Conservation (phyloP, 1,140 invertebrate species). For the Chironomus tepperi region DNA sequence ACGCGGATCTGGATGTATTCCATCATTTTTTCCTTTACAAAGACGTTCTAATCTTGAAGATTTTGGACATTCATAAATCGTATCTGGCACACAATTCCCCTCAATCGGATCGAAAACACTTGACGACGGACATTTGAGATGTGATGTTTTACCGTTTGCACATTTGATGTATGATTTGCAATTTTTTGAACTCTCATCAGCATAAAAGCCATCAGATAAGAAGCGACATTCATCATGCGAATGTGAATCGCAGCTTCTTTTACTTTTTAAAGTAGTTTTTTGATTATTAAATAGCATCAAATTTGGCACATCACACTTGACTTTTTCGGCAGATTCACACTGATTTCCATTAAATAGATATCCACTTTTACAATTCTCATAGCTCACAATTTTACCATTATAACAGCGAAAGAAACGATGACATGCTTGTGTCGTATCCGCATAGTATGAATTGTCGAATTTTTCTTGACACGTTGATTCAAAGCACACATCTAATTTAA, state of each 20-base stretch:
- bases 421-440: slow-evolving; percentile 36
- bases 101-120: slow-evolving; percentile 36
- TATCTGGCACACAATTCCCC: slow-evolving; percentile 32
- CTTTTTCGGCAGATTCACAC: slow-evolving; percentile 31
- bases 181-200: slow-evolving; percentile 28
- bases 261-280: neutral
- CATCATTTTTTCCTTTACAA: slow-evolving; percentile 29
- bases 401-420: slow-evolving; percentile 34
- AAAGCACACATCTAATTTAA: slow-evolving; percentile 33
- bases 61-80: slow-evolving; percentile 28
- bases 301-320: slow-evolving; percentile 26
- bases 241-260: neutral
- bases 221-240: slow-evolving; percentile 29
- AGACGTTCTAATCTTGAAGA: slow-evolving; percentile 35
- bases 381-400: slow-evolving; percentile 32
- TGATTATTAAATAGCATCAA: slow-evolving; percentile 17
- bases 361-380: slow-evolving; percentile 28
- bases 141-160: slow-evolving; percentile 28
- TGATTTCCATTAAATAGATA: slow-evolving; percentile 30
- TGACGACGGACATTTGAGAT: slow-evolving; percentile 32
- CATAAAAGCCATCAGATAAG: slow-evolving; percentile 27
- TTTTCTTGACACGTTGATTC: slow-evolving; percentile 39
- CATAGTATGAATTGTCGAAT: slow-evolving; percentile 34
- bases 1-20: slow-evolving; percentile 27
- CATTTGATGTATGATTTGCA: slow-evolving; percentile 36